A percentile compares a stretch with the other conserved stretches of the same genome.
Conservation (phyloP, 2,113 vertebrate genomes). For the Melanerpes formicivorus region DNA sequence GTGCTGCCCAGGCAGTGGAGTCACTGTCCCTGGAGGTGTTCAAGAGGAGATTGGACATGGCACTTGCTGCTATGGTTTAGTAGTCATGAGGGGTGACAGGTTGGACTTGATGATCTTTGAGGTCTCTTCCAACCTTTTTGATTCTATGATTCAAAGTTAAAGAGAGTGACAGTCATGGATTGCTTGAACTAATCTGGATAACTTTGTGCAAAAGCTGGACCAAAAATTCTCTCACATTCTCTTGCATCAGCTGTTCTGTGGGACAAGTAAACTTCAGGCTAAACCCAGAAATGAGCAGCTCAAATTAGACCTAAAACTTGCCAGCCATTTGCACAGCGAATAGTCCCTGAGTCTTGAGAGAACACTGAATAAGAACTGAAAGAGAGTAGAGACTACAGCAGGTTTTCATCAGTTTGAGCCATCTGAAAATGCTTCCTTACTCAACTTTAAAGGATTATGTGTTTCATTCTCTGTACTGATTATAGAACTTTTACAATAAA, state of each 20-base stretch:
- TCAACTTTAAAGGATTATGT: not conserved
- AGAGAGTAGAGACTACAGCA: not conserved
- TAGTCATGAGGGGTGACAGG: no score
- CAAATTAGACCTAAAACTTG: not conserved
- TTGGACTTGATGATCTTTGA: no score
- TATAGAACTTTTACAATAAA: not conserved
- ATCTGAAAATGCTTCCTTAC: not conserved
- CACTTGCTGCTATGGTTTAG: no score
- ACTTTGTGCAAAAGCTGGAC: not conserved
- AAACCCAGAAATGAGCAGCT: not conserved
- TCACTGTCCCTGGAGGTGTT: no score
- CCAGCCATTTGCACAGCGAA: not conserved
- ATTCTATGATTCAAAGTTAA: not conserved
- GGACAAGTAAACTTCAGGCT: not conserved
- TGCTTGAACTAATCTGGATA: not conserved
- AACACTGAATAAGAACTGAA: not conserved
- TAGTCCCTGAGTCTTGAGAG: not conserved
- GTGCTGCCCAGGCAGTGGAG: no score
- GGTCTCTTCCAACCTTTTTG: no score
- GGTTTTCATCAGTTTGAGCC: not conserved
- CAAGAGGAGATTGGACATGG: no score
- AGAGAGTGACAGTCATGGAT: not conserved
- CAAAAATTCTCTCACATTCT: not conserved
- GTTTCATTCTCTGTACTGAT: not conserved
- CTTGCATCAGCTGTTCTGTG: not conserved